phyloP scores from a whole-genome alignment of 2,888 invertebrate species.

The Lasioglossum morio region DNA sequence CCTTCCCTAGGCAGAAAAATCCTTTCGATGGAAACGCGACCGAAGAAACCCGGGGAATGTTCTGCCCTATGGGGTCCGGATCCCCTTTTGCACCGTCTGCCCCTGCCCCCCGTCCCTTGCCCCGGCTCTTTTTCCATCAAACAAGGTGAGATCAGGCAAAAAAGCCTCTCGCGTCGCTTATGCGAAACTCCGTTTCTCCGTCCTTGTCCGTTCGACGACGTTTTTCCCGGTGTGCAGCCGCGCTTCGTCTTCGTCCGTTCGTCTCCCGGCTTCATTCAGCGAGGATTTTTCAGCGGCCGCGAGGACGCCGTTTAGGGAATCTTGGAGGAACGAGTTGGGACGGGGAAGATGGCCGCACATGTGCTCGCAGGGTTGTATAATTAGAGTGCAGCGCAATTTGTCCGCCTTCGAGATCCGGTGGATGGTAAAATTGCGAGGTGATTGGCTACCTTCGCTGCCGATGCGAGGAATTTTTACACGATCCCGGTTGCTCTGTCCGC shows the following conservation, averaged over 20 bases:
- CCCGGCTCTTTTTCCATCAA: conserved; percentile 66
- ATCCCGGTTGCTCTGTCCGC: not conserved
- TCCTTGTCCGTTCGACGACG: conserved; percentile 24
- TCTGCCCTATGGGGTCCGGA: conserved; percentile 65
- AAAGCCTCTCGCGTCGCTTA: conserved; percentile 69
- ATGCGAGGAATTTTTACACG: conserved; percentile 12
- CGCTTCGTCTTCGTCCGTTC: conserved; percentile 20
- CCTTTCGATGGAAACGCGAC: conserved; percentile 68
- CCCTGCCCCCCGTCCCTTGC: conserved; percentile 28
- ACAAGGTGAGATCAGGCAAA: conserved; percentile 76
- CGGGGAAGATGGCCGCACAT: conserved; percentile 18
- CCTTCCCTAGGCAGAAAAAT: conserved; percentile 65
- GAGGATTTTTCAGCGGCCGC: conserved; percentile 78
- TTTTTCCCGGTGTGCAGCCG: conserved; percentile 27
- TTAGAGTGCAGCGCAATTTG: conserved; percentile 59
- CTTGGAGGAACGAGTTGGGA: conserved; percentile 74
- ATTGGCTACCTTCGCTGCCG: not conserved
- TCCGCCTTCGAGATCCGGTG: conserved; percentile 33
- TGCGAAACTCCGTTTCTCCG: conserved; percentile 54
- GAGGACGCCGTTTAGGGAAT: conserved; percentile 83
- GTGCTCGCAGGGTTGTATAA: conserved; percentile 48
- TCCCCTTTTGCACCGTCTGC: conserved; percentile 56
- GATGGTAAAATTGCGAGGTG: not conserved
- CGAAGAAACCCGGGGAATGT: conserved; percentile 65
- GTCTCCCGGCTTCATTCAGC: conserved; percentile 60